These are phyloP conservation scores for Nymphalis io DNA, from an alignment of 1,140 invertebrate genomes.

Conservation along the genomic window DNA sequence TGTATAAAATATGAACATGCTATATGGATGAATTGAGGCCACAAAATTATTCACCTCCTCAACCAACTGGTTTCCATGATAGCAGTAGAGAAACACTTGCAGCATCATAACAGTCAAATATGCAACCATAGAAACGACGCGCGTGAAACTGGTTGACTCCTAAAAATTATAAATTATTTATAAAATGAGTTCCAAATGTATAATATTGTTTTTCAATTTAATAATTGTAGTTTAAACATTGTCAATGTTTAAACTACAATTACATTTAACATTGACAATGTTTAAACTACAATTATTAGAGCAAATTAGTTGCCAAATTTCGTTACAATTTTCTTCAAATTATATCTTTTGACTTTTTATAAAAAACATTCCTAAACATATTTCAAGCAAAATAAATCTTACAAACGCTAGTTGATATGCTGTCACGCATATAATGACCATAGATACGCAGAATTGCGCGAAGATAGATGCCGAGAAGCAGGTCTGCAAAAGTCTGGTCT, in stretches of 20 bases:
- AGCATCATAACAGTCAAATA: slow-evolving; percentile 79
- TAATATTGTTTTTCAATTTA: too few species aligned
- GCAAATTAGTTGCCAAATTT: too few species aligned
- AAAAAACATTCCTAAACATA: too few species aligned
- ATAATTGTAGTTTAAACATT: too few species aligned
- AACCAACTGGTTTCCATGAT: slow-evolving; percentile 78
- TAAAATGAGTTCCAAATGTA: not conserved
- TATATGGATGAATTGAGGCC: not conserved
- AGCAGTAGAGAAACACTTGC: slow-evolving; percentile 81
- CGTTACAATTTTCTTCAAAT: too few species aligned
- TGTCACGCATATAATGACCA: slow-evolving; percentile 78
- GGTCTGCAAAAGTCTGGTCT: slow-evolving; percentile 59
- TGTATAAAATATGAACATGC: not conserved
- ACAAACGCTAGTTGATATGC: slow-evolving; percentile 79
- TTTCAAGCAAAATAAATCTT: slow-evolving; percentile 24
- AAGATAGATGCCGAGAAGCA: slow-evolving; percentile 72
- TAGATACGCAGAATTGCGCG: slow-evolving; percentile 75
- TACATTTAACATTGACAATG: too few species aligned
- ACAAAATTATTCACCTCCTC: slow-evolving; percentile 63
- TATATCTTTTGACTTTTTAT: too few species aligned
- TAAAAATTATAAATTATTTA: slow-evolving; percentile 11
- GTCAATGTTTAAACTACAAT: too few species aligned
- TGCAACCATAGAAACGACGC: slow-evolving; percentile 68
- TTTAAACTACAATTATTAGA: too few species aligned
- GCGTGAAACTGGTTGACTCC: slow-evolving; percentile 40